phyloP scores from a whole-genome alignment of 2,113 vertebrate species.

The Lasiurus cinereus region DNA sequence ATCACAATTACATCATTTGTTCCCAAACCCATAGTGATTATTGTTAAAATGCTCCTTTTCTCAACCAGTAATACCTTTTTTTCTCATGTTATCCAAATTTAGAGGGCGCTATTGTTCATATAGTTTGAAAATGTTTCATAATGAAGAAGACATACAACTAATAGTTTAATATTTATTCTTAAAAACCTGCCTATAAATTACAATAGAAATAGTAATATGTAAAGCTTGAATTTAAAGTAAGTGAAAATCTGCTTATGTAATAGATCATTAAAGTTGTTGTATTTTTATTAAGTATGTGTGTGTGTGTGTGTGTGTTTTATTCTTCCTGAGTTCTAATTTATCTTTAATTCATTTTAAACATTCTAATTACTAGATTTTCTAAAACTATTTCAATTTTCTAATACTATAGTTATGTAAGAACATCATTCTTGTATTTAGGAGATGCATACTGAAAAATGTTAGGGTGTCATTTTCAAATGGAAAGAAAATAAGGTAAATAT shows the following conservation, averaged over 20 bases:
- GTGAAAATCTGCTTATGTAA: slow-evolving; percentile 75
- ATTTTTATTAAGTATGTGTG: neutral
- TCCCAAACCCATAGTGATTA: slow-evolving; percentile 68
- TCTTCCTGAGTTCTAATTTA: neutral
- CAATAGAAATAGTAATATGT: slow-evolving; percentile 75
- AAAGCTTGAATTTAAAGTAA: slow-evolving; percentile 81
- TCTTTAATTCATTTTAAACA: slow-evolving; percentile 26
- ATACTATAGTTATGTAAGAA: neutral
- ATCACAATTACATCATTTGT: slow-evolving; percentile 68
- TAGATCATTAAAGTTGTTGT: slow-evolving; percentile 55
- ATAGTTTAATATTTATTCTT: slow-evolving; percentile 83
- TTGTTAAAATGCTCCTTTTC: slow-evolving; percentile 77
- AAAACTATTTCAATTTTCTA: slow-evolving; percentile 47
- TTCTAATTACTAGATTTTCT: neutral
- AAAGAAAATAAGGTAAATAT: neutral
- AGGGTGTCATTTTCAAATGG: neutral
- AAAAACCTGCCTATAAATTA: slow-evolving; percentile 82
- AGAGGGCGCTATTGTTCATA: slow-evolving; percentile 91
- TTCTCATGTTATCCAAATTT: slow-evolving; percentile 81
- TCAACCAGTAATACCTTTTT: slow-evolving; percentile 67
- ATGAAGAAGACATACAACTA: slow-evolving; percentile 77
- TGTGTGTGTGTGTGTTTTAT: neutral
- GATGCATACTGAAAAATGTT: neutral
- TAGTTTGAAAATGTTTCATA: slow-evolving; percentile 85
- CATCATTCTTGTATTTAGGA: neutral